A percentile compares a stretch with the other conserved stretches of the same genome.
Conservation (phyloP, 2,113 vertebrate species). For the Ochotona curzoniae region DNA sequence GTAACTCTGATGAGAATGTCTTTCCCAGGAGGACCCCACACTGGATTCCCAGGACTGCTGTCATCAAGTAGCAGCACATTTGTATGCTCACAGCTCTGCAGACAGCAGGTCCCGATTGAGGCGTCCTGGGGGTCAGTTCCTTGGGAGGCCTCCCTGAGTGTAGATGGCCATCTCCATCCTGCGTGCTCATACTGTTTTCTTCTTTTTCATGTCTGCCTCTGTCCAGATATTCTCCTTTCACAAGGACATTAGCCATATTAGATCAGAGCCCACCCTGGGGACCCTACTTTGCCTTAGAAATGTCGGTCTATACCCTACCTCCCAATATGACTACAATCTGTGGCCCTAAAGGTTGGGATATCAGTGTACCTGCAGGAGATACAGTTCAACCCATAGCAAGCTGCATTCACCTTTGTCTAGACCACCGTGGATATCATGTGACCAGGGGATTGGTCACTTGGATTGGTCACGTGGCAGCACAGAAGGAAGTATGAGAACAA, state of each 20-base stretch:
- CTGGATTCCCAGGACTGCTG: too few relatives aligned
- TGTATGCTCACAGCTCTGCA: background rate
- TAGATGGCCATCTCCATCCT: background rate
- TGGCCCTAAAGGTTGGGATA: too few relatives aligned
- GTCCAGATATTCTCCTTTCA: too few relatives aligned
- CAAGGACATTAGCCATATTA: background rate
- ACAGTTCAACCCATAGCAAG: background rate
- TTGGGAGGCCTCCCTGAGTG: background rate
- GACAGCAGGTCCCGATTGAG: background rate
- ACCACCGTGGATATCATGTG: background rate
- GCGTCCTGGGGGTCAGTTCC: too few relatives aligned
- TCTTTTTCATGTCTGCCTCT: background rate
- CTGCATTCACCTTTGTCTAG: background rate
- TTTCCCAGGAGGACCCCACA: background rate
- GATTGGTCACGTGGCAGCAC: rapidly evolving
- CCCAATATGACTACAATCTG: background rate
- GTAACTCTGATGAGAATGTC: background rate
- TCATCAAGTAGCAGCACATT: background rate
- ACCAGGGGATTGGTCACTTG: background rate
- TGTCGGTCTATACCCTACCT: background rate
- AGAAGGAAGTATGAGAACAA: background rate
- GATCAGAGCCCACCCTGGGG: background rate
- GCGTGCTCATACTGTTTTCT: background rate
- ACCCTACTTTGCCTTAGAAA: background rate
- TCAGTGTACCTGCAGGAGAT: background rate